Base-by-base conservation (phyloP, 2,797 vertebrate genomes). In the Hoplostethus mediterraneus region DNA sequence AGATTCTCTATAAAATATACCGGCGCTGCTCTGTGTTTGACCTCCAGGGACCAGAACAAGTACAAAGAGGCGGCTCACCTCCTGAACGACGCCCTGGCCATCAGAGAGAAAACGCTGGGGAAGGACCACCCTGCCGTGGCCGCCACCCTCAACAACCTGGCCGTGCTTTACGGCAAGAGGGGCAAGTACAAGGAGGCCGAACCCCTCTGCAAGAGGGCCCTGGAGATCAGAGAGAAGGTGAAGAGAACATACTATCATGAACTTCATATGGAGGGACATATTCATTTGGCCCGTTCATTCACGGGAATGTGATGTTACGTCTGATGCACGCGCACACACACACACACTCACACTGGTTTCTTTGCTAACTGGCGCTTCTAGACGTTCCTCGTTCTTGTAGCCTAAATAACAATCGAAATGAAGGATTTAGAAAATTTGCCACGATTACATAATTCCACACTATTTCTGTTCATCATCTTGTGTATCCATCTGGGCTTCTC, bases 151-250 rank as follows among this genome's bases (percentile, higher is more conserved):
- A 97, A 97, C 90, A 97, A 97, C 87, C 90, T 97, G 83, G 96
- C 96, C 0, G 96, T 97, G 16, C 89, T 97, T 3, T 97, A 96
- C 0, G 96, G 96, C 49, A 97, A 97, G 87, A 90, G 96, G 63
- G 96, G 96, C 82, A 97, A 97, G 59, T 95, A 97, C 92, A 97
- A 96, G 84, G 96, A 97, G 85, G 96, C 96, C 0, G 96, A 97
- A 60, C 96, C 96, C 0, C 90, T 95, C 21, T 95, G 95, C 82
- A 95, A 95, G 90, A 89, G 95, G 57, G 95, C 95, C 0, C 93
- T 95, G 87, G 95, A 94, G 84, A 95, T 95, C 86, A 78, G 95
- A 48, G 94, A 95, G 91, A 95, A 94, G 93, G 95, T 94, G 31
- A 13, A 12, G 5, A 14, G 10, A 11, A 33, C 25, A 0, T 7